A percentile compares a stretch with the other conserved stretches of the same genome.
Conservation (phyloP, 2,888 invertebrate species). For the Drosophila algonquin region DNA sequence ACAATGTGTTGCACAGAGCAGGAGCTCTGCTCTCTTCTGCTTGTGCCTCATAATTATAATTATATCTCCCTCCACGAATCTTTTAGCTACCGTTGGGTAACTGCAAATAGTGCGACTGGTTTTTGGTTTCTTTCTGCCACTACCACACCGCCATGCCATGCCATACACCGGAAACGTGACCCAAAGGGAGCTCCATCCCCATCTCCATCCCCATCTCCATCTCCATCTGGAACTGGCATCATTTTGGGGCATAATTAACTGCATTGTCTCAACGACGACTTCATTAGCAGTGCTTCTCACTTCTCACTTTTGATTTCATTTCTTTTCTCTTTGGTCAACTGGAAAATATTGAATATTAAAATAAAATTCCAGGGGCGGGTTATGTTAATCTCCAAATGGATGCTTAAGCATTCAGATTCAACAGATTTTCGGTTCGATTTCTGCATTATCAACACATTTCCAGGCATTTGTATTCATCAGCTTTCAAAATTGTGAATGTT, state of each 20-base stretch:
- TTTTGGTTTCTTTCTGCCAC: slow-evolving; percentile 43
- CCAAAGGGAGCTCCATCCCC: slow-evolving; percentile 30
- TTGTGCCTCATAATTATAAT: slow-evolving; percentile 28
- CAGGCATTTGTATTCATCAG: slow-evolving; percentile 12
- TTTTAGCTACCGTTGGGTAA: slow-evolving; percentile 65
- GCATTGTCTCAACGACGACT: slow-evolving; percentile 52
- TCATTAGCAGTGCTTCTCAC: slow-evolving; percentile 24
- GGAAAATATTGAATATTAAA: slow-evolving; percentile 36
- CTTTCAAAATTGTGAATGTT: slow-evolving; percentile 9
- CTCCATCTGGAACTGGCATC: slow-evolving; percentile 7
- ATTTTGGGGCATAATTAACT: slow-evolving; percentile 49
- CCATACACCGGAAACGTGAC: slow-evolving; percentile 58
- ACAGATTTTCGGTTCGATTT: background rate
- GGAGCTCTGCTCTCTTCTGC: slow-evolving; percentile 18
- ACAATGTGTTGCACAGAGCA: slow-evolving; percentile 25
- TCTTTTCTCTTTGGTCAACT: slow-evolving; percentile 19
- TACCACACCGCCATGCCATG: background rate
- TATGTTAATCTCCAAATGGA: slow-evolving; percentile 54
- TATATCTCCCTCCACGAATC: slow-evolving; percentile 9
- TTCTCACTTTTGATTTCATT: background rate
- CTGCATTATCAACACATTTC: background rate
- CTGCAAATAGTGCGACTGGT: slow-evolving; percentile 68
- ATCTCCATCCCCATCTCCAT: no score
- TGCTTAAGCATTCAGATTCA: slow-evolving; percentile 14
- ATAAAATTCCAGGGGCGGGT: slow-evolving; percentile 7